Evolutionary conservation across 2,113 vertebrate species (phyloP).

Genomic region (Martes martes): DNA sequence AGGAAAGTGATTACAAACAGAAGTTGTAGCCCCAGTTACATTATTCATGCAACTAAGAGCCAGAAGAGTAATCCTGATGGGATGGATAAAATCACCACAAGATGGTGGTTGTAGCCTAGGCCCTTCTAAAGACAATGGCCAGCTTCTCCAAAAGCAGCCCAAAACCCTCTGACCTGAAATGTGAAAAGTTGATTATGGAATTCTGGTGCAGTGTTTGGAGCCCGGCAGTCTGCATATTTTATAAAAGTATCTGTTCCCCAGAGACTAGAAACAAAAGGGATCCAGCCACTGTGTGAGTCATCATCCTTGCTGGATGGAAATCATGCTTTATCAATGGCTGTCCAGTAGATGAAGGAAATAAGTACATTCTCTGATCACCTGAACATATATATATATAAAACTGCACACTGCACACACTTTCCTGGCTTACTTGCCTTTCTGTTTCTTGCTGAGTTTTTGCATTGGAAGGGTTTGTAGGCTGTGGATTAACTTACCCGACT

Average conservation of each 20-base stretch:
- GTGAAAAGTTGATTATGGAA: not conserved
- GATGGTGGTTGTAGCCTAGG: not conserved
- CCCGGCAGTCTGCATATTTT: not conserved
- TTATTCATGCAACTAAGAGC: not conserved
- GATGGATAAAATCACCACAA: not conserved
- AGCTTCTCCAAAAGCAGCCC: not conserved
- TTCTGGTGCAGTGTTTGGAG: not conserved
- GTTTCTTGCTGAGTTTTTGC: not conserved
- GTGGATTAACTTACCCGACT: not conserved
- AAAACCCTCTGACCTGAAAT: not conserved
- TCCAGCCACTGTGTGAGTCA: not conserved
- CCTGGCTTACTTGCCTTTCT: not conserved
- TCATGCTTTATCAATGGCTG: not conserved
- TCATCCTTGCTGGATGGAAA: not conserved
- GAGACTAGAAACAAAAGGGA: not conserved
- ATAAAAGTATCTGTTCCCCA: not conserved
- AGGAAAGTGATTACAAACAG: not conserved
- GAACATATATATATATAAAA: not conserved
- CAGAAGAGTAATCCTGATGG: not conserved
- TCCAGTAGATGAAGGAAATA: not conserved
- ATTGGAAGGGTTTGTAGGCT: constrained; percentile 3
- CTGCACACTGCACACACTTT: not conserved
- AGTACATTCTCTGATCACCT: not conserved
- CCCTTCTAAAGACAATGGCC: not conserved
- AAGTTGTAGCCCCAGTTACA: not conserved